Evolutionary conservation across 2,797 vertebrate species (phyloP).

Genomic region (Simalia tracyae): DNA sequence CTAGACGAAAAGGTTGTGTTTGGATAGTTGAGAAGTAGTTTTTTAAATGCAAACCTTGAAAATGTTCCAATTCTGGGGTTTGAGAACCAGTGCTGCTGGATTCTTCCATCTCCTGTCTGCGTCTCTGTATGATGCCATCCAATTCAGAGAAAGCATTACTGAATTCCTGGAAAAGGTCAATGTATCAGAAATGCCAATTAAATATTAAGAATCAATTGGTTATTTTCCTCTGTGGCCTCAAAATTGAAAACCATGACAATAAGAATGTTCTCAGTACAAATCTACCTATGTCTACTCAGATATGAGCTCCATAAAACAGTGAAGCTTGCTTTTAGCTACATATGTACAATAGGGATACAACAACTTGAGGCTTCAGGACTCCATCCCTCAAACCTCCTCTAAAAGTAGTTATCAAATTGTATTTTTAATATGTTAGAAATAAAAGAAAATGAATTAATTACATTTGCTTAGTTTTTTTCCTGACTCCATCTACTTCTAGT

Average conservation of each 20-base stretch:
- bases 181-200: constrained; percentile 1
- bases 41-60: constrained; percentile 75
- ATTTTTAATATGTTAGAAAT: not conserved
- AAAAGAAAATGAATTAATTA: not conserved
- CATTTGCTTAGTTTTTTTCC: not conserved
- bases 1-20: not conserved
- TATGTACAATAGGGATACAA: not conserved
- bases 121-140: constrained; percentile 77
- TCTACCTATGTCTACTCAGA: not conserved
- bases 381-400: not conserved
- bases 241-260: not conserved
- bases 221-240: not conserved
- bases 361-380: not conserved
- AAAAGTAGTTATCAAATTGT: not conserved
- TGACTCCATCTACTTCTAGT: not conserved
- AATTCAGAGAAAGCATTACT: constrained; percentile 81
- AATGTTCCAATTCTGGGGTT: constrained; percentile 83
- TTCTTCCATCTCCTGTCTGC: constrained; percentile 81
- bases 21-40: not conserved
- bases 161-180: constrained; percentile 75
- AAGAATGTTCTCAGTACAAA: not conserved
- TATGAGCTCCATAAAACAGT: not conserved
- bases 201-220: not conserved
- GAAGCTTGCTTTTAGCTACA: not conserved
- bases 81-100: constrained; percentile 92